These are phyloP conservation scores for Petaurus breviceps DNA, from an alignment of 2,113 vertebrate genomes.

Conservation along the genomic window DNA sequence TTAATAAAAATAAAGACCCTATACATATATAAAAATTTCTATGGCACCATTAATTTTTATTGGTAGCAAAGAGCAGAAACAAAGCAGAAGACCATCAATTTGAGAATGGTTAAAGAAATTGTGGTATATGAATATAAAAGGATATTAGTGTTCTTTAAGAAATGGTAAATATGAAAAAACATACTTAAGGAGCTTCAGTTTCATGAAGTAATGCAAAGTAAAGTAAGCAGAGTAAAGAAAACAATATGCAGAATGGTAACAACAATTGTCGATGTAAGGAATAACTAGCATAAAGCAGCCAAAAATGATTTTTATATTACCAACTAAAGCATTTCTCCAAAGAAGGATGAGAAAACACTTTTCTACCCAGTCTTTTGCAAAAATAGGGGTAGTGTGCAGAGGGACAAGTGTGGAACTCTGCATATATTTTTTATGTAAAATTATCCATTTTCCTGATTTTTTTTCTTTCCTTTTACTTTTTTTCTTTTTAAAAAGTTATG, in stretches of 20 bases:
- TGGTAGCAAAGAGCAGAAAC: background rate
- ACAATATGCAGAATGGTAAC: background rate
- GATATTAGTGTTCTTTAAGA: background rate
- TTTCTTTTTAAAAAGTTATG: no score
- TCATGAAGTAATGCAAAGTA: background rate
- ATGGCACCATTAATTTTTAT: background rate
- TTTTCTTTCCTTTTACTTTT: no score
- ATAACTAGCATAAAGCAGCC: background rate
- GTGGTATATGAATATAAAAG: background rate
- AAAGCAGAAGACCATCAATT: background rate
- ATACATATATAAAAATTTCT: background rate
- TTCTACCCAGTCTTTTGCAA: background rate
- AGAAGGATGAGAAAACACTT: background rate
- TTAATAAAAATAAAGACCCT: background rate
- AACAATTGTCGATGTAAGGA: background rate
- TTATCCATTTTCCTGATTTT: no score
- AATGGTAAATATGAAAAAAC: background rate
- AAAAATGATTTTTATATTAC: background rate
- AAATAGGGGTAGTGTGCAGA: background rate
- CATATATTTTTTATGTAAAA: no score
- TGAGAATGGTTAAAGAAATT: background rate
- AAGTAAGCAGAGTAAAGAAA: background rate
- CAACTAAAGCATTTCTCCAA: background rate
- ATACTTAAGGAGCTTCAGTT: background rate
- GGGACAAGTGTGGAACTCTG: no score